Evolutionary conservation across 1,140 invertebrate species (phyloP).

Genomic region (Odontomachus brunneus): DNA sequence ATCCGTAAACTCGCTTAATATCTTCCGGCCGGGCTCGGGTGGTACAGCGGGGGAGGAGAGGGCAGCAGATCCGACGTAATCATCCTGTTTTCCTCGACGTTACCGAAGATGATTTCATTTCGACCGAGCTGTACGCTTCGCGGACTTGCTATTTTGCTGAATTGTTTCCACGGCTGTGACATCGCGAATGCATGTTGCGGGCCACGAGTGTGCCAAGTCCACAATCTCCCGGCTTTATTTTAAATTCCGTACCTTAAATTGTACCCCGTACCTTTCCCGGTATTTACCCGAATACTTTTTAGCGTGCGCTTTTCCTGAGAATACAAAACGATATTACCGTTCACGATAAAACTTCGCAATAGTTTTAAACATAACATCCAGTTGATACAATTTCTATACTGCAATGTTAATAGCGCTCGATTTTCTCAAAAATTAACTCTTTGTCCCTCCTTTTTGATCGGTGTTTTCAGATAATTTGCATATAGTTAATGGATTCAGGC

Average conservation of each 20-base stretch:
- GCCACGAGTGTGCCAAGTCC: conserved; percentile 9
- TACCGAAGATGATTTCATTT: conserved; percentile 48
- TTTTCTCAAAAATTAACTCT: not conserved
- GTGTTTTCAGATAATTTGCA: too few relatives aligned
- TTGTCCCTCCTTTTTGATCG: not conserved
- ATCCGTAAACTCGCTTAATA: conserved; percentile 49
- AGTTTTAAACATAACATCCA: not conserved
- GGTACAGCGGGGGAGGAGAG: not conserved
- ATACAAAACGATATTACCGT: conserved; percentile 1
- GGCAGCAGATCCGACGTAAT: not conserved
- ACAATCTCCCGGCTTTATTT: conserved; percentile 24
- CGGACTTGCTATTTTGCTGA: conserved; percentile 6
- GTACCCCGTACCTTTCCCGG: not conserved
- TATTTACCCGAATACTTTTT: not conserved
- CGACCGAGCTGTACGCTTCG: conserved; percentile 20
- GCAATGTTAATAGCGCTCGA: not conserved
- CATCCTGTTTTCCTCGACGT: conserved; percentile 28
- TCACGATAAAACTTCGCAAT: not conserved
- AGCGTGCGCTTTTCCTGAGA: conserved; percentile 13
- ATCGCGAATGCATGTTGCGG: conserved; percentile 4
- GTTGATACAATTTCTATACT: not conserved
- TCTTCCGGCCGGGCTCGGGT: conserved; percentile 24
- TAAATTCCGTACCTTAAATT: conserved; percentile 17
- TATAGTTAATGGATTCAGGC: too few relatives aligned
- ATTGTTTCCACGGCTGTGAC: conserved; percentile 24